These are phyloP conservation scores for Channa striata DNA, from an alignment of 2,797 vertebrate genomes.

Conservation along the genomic window DNA sequence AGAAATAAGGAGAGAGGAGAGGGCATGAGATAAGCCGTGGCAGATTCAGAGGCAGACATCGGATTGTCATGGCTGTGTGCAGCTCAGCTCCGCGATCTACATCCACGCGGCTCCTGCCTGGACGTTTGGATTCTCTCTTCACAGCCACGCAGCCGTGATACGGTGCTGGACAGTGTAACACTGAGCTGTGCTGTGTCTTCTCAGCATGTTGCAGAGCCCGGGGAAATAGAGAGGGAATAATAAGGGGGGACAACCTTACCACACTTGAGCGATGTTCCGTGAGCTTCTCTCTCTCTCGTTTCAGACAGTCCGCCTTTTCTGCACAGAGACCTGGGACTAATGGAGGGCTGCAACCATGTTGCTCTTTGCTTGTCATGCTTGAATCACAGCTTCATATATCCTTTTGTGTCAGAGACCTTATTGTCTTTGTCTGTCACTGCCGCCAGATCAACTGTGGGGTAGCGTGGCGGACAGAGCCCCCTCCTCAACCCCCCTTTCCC, in stretches of 20 bases:
- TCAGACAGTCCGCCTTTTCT: constrained; percentile 62
- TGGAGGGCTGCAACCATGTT: constrained; percentile 74
- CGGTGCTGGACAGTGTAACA: constrained; percentile 60
- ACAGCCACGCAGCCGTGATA: constrained; percentile 72
- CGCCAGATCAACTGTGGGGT: constrained; percentile 74
- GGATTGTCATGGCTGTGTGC: constrained; percentile 74
- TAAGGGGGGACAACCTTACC: constrained; percentile 57
- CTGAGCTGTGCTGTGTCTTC: constrained; percentile 59
- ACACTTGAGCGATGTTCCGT: constrained; percentile 68
- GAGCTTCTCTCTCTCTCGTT: constrained; percentile 71
- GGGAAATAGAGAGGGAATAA: constrained; percentile 65
- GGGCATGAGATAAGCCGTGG: constrained; percentile 73
- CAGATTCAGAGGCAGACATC: constrained; percentile 68
- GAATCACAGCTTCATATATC: constrained; percentile 72
- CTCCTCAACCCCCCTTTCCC: constrained; percentile 71
- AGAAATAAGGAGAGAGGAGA: constrained; percentile 71
- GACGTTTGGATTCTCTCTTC: constrained; percentile 74
- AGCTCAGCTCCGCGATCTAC: constrained; percentile 64
- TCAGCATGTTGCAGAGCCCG: constrained; percentile 65
- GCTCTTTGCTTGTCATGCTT: constrained; percentile 76
- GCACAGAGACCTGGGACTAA: constrained; percentile 69
- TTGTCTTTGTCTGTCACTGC: constrained; percentile 73
- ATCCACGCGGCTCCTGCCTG: constrained; percentile 71
- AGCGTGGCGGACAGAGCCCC: constrained; percentile 72
- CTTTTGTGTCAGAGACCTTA: constrained; percentile 77